A percentile compares a stretch with the other conserved stretches of the same genome.
These are phyloP conservation scores for Notiomystis cincta DNA, from an alignment of 2,113 vertebrate species.

Conservation along the genomic window DNA sequence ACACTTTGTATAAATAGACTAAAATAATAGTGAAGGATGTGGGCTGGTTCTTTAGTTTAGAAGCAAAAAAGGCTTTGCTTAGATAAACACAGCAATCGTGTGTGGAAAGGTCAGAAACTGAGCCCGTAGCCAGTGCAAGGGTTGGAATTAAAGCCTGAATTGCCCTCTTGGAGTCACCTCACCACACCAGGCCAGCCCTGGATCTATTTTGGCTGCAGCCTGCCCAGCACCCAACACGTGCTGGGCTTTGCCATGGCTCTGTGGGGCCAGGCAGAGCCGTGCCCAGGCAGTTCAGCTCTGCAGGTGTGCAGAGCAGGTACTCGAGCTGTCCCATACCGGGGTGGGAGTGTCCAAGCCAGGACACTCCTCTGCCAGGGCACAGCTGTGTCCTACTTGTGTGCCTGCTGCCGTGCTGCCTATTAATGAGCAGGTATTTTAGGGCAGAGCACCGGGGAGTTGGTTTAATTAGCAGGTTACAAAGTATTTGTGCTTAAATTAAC, in stretches of 20 bases:
- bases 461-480: slow-evolving; percentile 82
- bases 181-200: background rate
- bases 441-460: slow-evolving; percentile 73
- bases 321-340: accelerated
- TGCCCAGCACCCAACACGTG: background rate
- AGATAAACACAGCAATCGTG: background rate
- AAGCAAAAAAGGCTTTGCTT: slow-evolving; percentile 13
- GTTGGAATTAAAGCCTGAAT: background rate
- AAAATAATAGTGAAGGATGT: background rate
- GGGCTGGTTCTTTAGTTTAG: background rate
- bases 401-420: slow-evolving; percentile 64
- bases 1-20: slow-evolving; percentile 38
- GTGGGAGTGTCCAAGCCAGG: slow-evolving; percentile 32
- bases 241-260: background rate
- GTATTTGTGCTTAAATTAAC: slow-evolving; percentile 64
- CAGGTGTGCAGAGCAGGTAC: too few species aligned
- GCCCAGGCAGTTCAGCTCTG: background rate
- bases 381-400: slow-evolving; percentile 57
- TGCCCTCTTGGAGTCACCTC: background rate
- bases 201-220: accelerated
- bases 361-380: slow-evolving; percentile 53
- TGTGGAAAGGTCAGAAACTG: background rate
- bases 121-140: accelerated
- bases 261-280: accelerated
- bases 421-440: slow-evolving; percentile 74